Base-by-base conservation (phyloP, 2,113 vertebrate species). In the Dromas ardeola region DNA sequence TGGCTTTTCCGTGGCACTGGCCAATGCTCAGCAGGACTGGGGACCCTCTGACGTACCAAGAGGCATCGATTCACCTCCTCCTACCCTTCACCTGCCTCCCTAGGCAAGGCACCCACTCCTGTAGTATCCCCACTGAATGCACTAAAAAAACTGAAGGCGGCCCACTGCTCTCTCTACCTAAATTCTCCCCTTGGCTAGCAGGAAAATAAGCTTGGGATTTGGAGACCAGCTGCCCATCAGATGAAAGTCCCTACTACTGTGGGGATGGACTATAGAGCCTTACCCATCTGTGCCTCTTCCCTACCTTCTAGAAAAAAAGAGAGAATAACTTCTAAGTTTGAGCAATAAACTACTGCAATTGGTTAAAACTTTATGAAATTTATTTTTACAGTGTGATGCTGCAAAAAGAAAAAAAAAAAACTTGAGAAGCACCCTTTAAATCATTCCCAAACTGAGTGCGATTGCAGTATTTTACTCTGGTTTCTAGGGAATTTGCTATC, bases 21-120 rank as follows among this genome's bases (percentile, higher is more conserved):
- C 26, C 25, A 62, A 40, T 80, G 49, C 49, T 80, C 50, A 71
- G 81, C 47, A 62, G 30, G 53, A 27, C 40, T 50, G 30, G 22
- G 18, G 40, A 63, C 10, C 5, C 1, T 17, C 23, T 4, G n/a
- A 36, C 1, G 1, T 63, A 27, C 52, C 7, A 5, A 38, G 32
- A 63, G 30, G 16, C 13, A 21, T 7, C 30, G 34, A 5, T 22
- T 77, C 30, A 47, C 29, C 47, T 88, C 23, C 27, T 85, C 26
- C 72, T 65, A 10, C 43, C 11, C 19, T 81, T 85, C 42, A 20
- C 18, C 21, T 66, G 9, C 55, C 27, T 93, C 29, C 32, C 34
- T 53, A 30, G 40, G 11, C 52, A 50, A 83, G 43, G 14, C 40
- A 73, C 6, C 34, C 45, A 62, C 12, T 78, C 40, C 27, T 6